Evolutionary conservation across 2,888 invertebrate genomes (phyloP), one percentile per base, ranked within the genome.

Genomic region (Perizoma affinitatum): DNA sequence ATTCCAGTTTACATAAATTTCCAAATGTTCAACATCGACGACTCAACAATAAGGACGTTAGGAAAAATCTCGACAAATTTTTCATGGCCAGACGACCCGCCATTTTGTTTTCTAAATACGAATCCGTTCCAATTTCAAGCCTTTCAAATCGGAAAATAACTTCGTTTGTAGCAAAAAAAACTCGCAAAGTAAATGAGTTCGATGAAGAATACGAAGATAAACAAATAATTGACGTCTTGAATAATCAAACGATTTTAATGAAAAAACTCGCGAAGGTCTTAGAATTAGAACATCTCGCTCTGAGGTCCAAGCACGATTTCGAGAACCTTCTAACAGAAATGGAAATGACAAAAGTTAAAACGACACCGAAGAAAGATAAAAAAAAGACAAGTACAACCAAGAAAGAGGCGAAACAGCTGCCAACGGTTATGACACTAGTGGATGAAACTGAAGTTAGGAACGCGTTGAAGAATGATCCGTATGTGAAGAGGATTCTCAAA

Each of bases 401-500:
- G 5, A 22, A 8, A 4, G 35, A 5, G 0, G 57, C 35, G 44
- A 53, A 40, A 4, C 36, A 50, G 33, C 35, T 67, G 7, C 47
- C 78, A 0, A 80, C 80, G 0, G 51, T 80, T 0, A 41, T 73
- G 8, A 77, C 79, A 0, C 5, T 83, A 0, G 69, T 89, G 0
- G 87, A 88, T 8, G 84, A 87, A 58, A 76, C 74, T 0, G 78
- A 79, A 57, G 67, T 89, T 0, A 75, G 75, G 34, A 47, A 68
- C 0, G 84, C 82, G 0, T 64, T 90, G 10, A 78, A 68, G 41
- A 74, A 69, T 0, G 82, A 89, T 56, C 87, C 87, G 0, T 73
- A 72, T 0, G 80, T 90, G 0, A 75, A 71, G 36, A 79, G 88
- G 38, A 80, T 90, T 33, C 63, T 89, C 40, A 75, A 80, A 44